These are phyloP conservation scores for Salvator merianae DNA, from an alignment of 2,113 vertebrate species.

Conservation along the genomic window DNA sequence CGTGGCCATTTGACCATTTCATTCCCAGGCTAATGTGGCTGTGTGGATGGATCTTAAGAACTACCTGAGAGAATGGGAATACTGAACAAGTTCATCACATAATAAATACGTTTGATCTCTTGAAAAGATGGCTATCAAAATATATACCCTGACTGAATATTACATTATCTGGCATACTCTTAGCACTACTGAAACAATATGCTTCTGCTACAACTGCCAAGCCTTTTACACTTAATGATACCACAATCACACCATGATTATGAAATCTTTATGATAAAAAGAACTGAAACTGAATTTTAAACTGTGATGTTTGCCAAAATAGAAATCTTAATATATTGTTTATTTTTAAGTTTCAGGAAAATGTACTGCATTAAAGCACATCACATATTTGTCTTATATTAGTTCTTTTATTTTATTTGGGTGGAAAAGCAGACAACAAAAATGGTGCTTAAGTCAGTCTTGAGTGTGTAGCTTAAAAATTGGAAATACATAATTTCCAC, in stretches of 20 bases:
- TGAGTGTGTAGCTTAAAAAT: conserved; percentile 11
- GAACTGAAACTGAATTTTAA: conserved; percentile 55
- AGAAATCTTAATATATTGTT: conserved; percentile 38
- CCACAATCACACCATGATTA: conserved; percentile 53
- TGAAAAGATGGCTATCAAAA: conserved; percentile 58
- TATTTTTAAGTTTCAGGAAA: conserved; percentile 50
- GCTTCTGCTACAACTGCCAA: conserved; percentile 69
- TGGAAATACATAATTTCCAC: not conserved
- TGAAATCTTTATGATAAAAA: conserved; percentile 69
- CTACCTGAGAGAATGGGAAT: not conserved
- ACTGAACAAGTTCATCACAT: not conserved
- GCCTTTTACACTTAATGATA: conserved; percentile 70
- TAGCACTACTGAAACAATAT: conserved; percentile 66
- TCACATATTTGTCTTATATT: conserved; percentile 24
- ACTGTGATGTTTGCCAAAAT: conserved; percentile 48
- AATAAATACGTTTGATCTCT: conserved; percentile 19
- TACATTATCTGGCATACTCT: conserved; percentile 61
- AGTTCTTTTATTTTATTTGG: conserved; percentile 49
- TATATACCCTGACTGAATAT: conserved; percentile 51
- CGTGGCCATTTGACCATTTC: too few relatives aligned
- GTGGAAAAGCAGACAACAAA: conserved; percentile 45
- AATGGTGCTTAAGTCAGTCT: conserved; percentile 32
- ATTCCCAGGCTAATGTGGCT: too few relatives aligned
- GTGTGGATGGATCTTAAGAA: too few relatives aligned
- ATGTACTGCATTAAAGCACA: conserved; percentile 58